A percentile compares a stretch with the other conserved stretches of the same genome.
phyloP scores from a whole-genome alignment of 2,888 invertebrate genomes.

The Rhamphomyia laevipes region DNA sequence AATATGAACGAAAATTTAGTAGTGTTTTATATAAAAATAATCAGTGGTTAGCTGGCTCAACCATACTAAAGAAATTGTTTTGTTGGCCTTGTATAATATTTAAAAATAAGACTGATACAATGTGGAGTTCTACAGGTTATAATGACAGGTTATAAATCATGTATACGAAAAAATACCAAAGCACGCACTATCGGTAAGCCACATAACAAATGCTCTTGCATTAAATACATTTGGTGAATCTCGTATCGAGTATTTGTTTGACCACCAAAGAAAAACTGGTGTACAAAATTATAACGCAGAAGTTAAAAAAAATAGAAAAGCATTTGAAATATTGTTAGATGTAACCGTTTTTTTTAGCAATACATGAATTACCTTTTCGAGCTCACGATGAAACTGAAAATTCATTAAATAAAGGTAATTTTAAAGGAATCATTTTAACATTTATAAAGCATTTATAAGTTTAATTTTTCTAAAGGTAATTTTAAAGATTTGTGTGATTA shows the following conservation, averaged over 20 bases:
- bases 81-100: conserved; percentile 9
- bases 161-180: conserved; percentile 1
- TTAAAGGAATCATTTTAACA: no score
- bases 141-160: conserved; percentile 1
- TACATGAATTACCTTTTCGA: conserved; percentile 9
- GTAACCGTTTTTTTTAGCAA: conserved; percentile 9
- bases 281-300: conserved; percentile 5
- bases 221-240: conserved; percentile 2
- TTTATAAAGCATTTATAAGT: no score
- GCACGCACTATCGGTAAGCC: conserved; percentile 5
- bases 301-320: conserved; percentile 8
- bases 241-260: conserved; percentile 3
- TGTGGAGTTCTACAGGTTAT: conserved; percentile 9
- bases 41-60: no score
- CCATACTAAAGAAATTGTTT: conserved; percentile 1
- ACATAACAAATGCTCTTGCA: conserved; percentile 7
- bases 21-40: no score
- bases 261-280: conserved; percentile 6
- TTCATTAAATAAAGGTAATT: background rate
- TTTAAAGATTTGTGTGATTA: conserved; percentile 6
- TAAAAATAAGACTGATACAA: conserved; percentile 8
- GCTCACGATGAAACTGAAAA: conserved; percentile 7
- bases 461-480: background rate
- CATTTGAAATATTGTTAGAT: conserved; percentile 9
- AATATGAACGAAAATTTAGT: no score